Percentiles rank a stretch among this genome's conserved stretches.
Evolutionary conservation across 2,888 invertebrate genomes (phyloP).

Genomic region (Nemotelus pantherinus): DNA sequence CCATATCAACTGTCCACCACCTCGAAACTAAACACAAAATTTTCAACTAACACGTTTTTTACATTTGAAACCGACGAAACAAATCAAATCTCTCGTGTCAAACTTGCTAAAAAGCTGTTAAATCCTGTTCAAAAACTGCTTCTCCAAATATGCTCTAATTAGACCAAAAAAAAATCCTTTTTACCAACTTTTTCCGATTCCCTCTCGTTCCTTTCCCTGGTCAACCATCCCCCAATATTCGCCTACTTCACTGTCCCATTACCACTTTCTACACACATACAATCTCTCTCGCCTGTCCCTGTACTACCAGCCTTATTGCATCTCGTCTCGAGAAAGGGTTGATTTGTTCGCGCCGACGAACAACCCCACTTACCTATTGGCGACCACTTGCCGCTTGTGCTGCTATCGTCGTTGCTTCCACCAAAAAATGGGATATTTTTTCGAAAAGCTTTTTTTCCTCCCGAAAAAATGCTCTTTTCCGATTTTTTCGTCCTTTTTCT

Average conservation of each 20-base stretch:
- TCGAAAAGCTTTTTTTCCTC: slow-evolving; percentile 11
- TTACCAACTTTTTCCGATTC: slow-evolving; percentile 9
- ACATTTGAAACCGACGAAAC: too few species aligned
- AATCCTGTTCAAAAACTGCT: slow-evolving; percentile 36
- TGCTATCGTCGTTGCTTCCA: too few species aligned
- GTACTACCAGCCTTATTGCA: not conserved
- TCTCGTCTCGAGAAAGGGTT: slow-evolving; percentile 20
- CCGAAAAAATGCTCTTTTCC: slow-evolving; percentile 25
- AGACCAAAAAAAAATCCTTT: slow-evolving; percentile 23
- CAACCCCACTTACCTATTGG: not conserved
- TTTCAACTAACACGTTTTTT: too few species aligned
- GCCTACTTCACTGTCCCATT: not conserved
- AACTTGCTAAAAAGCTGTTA: slow-evolving; percentile 40
- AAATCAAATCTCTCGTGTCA: slow-evolving; percentile 22
- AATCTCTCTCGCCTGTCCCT: not conserved
- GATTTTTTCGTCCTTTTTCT: slow-evolving; percentile 15
- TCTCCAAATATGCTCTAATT: slow-evolving; percentile 39
- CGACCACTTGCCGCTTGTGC: not conserved
- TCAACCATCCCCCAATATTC: not conserved
- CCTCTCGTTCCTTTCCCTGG: not conserved
- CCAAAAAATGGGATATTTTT: slow-evolving; percentile 29
- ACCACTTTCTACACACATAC: not conserved
- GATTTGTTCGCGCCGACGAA: not conserved
- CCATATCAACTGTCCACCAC: too few species aligned
- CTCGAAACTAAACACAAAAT: too few species aligned